phyloP scores from a whole-genome alignment of 2,113 vertebrate species.

The Herpetotheres cachinnans region DNA sequence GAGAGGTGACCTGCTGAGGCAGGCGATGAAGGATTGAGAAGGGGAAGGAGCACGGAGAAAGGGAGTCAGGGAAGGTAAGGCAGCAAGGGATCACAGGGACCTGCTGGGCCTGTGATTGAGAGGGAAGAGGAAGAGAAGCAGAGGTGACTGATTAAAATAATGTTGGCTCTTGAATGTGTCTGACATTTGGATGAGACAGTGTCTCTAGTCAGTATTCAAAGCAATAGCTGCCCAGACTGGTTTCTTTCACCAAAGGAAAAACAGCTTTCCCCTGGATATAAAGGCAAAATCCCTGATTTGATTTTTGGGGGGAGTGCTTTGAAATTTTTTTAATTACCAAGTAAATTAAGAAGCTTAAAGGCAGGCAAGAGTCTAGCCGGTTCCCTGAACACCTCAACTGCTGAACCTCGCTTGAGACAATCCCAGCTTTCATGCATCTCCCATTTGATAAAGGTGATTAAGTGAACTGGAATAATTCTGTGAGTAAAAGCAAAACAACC shows the following conservation, averaged over 20 bases:
- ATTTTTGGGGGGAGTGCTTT: background rate
- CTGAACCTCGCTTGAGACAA: background rate
- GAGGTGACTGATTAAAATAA: conserved; percentile 4
- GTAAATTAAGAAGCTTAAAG: background rate
- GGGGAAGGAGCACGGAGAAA: background rate
- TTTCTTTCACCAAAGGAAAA: background rate
- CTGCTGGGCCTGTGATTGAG: background rate
- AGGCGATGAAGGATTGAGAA: background rate
- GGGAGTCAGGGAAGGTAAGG: background rate
- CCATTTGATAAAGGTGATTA: background rate
- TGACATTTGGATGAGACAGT: background rate
- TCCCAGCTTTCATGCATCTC: background rate
- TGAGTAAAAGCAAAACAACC: background rate
- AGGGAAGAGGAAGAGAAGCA: background rate
- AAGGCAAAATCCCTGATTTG: background rate
- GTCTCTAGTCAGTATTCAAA: conserved; percentile 9
- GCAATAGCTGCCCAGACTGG: background rate
- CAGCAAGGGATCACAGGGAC: background rate
- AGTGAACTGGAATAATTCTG: background rate
- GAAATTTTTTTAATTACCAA: conserved; percentile 11
- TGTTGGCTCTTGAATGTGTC: background rate
- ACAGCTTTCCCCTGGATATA: background rate
- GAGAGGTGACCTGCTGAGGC: background rate
- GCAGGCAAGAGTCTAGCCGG: background rate
- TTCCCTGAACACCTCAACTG: background rate